Conservation (phyloP, 2,888 invertebrate genomes). For the Drosophila meridionalis region DNA sequence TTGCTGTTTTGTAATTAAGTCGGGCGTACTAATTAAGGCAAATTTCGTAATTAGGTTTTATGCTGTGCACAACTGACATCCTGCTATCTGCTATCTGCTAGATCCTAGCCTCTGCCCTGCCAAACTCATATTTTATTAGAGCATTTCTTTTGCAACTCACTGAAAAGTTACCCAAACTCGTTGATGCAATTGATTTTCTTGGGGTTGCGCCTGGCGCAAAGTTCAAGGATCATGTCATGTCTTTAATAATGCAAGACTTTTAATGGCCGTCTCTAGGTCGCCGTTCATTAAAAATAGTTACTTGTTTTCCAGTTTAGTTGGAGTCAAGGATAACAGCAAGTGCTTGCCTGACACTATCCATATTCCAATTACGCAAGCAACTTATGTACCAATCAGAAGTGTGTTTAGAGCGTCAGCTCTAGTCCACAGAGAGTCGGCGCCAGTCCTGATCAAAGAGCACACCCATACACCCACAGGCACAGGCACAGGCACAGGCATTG, state of each 20-base stretch:
- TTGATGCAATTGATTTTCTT: slow-evolving; percentile 50
- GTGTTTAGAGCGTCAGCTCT: not conserved
- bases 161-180: slow-evolving; percentile 19
- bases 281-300: slow-evolving; percentile 36
- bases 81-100: not conserved
- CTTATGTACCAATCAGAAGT: not conserved
- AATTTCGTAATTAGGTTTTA: slow-evolving; percentile 66
- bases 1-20: slow-evolving; percentile 68
- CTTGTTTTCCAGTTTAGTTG: slow-evolving; percentile 3
- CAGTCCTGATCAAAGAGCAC: slow-evolving; percentile 21
- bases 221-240: slow-evolving; percentile 39
- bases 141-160: slow-evolving; percentile 6
- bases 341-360: not conserved
- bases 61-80: slow-evolving; percentile 34
- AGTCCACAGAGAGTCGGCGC: slow-evolving; percentile 4
- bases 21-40: slow-evolving; percentile 67
- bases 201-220: slow-evolving; percentile 23
- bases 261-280: slow-evolving; percentile 35
- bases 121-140: slow-evolving; percentile 1
- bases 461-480: not conserved
- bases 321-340: not conserved
- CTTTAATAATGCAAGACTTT: slow-evolving; percentile 46
- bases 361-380: slow-evolving; percentile 1
- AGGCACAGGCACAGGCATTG: not conserved
- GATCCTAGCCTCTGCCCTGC: not conserved